phyloP scores from a whole-genome alignment of 2,888 invertebrate species.

The Tetranychus truncatus region DNA sequence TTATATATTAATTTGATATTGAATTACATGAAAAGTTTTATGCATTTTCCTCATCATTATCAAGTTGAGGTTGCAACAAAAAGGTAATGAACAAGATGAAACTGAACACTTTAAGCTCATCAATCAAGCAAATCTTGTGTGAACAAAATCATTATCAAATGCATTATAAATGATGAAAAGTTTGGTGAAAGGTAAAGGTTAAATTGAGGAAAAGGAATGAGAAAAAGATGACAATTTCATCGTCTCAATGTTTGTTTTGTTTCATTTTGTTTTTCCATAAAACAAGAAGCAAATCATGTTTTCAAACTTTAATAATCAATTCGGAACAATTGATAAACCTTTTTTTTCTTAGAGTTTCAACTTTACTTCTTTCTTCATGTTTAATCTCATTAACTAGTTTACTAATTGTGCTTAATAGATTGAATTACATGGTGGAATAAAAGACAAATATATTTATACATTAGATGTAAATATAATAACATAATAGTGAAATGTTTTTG shows the following conservation, averaged over 20 bases:
- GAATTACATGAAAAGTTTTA: too few species aligned
- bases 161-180: neutral
- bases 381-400: neutral
- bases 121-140: neutral
- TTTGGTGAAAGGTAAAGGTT: neutral
- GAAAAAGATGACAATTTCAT: neutral
- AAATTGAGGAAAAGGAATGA: neutral
- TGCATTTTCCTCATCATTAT: too few species aligned
- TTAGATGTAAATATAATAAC: neutral
- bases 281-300: too few species aligned
- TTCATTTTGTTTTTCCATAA: neutral
- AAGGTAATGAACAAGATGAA: neutral
- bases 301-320: too few species aligned
- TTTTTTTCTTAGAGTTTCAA: too few species aligned
- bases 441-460: neutral
- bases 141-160: neutral
- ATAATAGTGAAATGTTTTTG: neutral
- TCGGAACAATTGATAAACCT: too few species aligned
- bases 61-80: neutral
- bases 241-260: neutral
- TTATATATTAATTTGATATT: too few species aligned
- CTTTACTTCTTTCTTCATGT: neutral
- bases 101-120: neutral
- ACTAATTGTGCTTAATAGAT: neutral
- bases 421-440: neutral